Base-by-base conservation (phyloP, 2,888 invertebrate species). In the Hedya salicella region DNA sequence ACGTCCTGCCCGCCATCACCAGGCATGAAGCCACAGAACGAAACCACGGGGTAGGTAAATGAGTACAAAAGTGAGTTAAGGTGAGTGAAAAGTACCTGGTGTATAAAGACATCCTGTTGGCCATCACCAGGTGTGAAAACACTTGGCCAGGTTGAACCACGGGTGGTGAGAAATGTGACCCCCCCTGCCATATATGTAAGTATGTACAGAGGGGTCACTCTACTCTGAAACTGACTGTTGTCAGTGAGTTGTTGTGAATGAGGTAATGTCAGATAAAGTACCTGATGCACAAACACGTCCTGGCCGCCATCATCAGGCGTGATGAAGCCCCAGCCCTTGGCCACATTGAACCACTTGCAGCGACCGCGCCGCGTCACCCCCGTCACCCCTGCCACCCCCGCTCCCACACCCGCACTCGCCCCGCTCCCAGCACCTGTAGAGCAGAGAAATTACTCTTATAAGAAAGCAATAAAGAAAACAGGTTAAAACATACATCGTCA, bases 301-400 rank as follows among this genome's bases (percentile, higher is more conserved):
- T 96, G 96, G 8, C 96, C 95, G 49, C 96, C 97, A 85, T 98
- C 97, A 78, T 96, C 95, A 50, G 97, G 97, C 70, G 97, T 97
- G 82, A 98, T 95, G 90, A 98, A 98, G 70, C 98, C 98, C 97
- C 97, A 98, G 69, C 98, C 98, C 89, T 98, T 98, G 75, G 97
- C 97, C 71, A 98, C 97, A 90, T 98, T 98, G 91, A 98, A 98
- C 98, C 98, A 98, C 93, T 98, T 98, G 93, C 97, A 98, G 84
- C 95, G 95, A 68, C 97, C 97, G 81, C 94, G 93, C 72, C 96
- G 94, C 76, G 94, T 93, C 76, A 95, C 94, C 71, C 93, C 93
- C 72, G 89, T 93, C 71, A 93, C 93, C 59, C 82, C 71, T 70
- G 77, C 77, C 50, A 79, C 79, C 71, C 83, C 79, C 64, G 82